These are phyloP conservation scores for Hydrochoerus hydrochaeris DNA, from an alignment of 2,113 vertebrate species.

Conservation along the genomic window DNA sequence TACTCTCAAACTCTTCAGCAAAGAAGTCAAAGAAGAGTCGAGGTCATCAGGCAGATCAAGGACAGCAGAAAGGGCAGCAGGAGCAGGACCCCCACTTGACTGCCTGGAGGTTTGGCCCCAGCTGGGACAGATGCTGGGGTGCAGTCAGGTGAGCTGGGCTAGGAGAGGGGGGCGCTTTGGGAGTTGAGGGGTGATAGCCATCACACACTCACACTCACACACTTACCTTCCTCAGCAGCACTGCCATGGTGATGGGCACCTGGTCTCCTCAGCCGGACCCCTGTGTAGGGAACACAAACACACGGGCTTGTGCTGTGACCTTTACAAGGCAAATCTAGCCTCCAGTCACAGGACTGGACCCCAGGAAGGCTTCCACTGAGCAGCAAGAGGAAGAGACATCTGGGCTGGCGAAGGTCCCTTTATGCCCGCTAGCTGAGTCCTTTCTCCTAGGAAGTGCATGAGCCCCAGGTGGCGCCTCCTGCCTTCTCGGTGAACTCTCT, in stretches of 20 bases:
- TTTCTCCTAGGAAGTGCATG: background rate
- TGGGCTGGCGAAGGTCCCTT: background rate
- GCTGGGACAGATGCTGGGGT: background rate
- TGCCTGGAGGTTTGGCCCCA: background rate
- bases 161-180: rapidly evolving
- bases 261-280: too few species aligned
- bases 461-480: rapidly evolving
- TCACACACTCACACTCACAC: background rate
- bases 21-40: background rate
- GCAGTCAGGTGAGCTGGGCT: background rate
- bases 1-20: background rate
- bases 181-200: rapidly evolving
- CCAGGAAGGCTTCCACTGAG: background rate
- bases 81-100: rapidly evolving
- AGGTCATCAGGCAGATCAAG: background rate
- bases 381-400: background rate
- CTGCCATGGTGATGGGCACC: background rate
- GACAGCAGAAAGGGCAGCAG: background rate
- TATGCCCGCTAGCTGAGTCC: background rate
- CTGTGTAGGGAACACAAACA: background rate
- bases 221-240: background rate
- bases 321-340: background rate
- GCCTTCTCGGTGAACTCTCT: background rate
- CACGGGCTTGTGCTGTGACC: background rate
- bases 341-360: background rate